Evolutionary conservation across 2,797 vertebrate species (phyloP).

Genomic region (Pseudochromis fuscus): DNA sequence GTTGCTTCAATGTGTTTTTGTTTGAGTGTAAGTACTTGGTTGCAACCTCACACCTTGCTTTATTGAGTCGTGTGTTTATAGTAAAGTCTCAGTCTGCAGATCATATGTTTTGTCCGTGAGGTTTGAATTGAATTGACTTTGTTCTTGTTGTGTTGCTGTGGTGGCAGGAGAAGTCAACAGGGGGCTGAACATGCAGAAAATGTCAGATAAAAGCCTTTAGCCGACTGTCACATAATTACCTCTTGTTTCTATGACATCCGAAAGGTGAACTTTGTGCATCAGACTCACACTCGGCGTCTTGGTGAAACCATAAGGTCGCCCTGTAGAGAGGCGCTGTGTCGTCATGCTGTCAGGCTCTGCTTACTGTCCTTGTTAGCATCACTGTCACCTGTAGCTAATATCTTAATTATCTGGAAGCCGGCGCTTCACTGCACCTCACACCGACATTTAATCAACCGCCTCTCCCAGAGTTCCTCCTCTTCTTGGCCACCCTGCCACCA

Average conservation of each 20-base stretch:
- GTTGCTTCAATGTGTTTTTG: too few relatives aligned
- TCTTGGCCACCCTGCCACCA: constrained; percentile 22
- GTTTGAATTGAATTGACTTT: too few relatives aligned
- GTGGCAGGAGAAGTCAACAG: too few relatives aligned
- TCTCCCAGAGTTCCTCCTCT: constrained; percentile 21
- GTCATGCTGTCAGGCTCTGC: constrained; percentile 19
- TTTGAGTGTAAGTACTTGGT: too few relatives aligned
- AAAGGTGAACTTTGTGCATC: constrained; percentile 5
- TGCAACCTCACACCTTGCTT: too few relatives aligned
- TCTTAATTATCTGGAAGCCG: constrained; percentile 51
- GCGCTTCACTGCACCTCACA: constrained; percentile 3
- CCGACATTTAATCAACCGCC: constrained; percentile 30
- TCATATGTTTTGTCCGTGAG: too few relatives aligned
- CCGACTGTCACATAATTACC: not conserved
- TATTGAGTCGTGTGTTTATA: too few relatives aligned
- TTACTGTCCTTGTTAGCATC: constrained; percentile 42
- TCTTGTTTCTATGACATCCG: constrained; percentile 18
- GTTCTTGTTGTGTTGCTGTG: too few relatives aligned
- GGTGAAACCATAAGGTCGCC: constrained; percentile 27
- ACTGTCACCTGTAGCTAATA: constrained; percentile 53
- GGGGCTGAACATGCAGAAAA: not conserved
- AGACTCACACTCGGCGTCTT: not conserved
- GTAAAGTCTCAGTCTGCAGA: too few relatives aligned
- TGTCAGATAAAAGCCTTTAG: too few relatives aligned
- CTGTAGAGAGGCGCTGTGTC: constrained; percentile 10